These are phyloP conservation scores for Chirona hameri DNA, from an alignment of 2,888 invertebrate genomes.

Conservation along the genomic window DNA sequence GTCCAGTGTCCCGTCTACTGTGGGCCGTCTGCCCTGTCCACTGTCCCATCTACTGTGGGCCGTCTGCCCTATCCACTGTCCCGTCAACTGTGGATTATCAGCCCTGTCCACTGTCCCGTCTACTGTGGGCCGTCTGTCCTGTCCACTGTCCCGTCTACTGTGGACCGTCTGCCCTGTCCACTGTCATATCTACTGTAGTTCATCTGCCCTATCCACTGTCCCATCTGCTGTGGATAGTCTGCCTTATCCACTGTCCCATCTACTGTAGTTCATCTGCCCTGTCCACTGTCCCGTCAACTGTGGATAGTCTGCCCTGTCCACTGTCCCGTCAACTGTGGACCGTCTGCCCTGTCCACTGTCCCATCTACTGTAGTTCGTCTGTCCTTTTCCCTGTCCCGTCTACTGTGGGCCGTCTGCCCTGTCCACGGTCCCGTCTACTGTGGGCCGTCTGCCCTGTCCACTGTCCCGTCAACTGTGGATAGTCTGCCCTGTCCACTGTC, in stretches of 20 bases:
- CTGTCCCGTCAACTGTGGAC: slow-evolving; percentile 5
- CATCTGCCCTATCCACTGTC: slow-evolving; percentile 31
- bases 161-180: slow-evolving; percentile 31
- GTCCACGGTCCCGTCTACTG: slow-evolving; percentile 11
- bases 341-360: slow-evolving; percentile 32
- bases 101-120: slow-evolving; percentile 31
- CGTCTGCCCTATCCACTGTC: slow-evolving; percentile 32
- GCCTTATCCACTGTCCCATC: slow-evolving; percentile 30
- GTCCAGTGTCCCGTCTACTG: slow-evolving; percentile 11
- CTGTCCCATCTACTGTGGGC: slow-evolving; percentile 6
- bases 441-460: slow-evolving; percentile 32
- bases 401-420: slow-evolving; percentile 30
- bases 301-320: slow-evolving; percentile 31
- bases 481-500: slow-evolving; percentile 31
- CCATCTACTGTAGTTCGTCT: slow-evolving; percentile 5
- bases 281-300: slow-evolving; percentile 12
- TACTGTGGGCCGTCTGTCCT: slow-evolving; percentile 29
- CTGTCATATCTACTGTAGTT: neutral
- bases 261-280: slow-evolving; percentile 27
- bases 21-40: slow-evolving; percentile 32
- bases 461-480: slow-evolving; percentile 2
- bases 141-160: slow-evolving; percentile 11
- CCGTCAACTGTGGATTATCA: slow-evolving; percentile 3
- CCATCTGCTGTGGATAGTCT: slow-evolving; percentile 11
- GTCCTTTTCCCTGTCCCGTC: slow-evolving; percentile 30